Percentiles rank a stretch among this genome's conserved stretches.
Evolutionary conservation across 2,797 vertebrate species (phyloP).

Genomic region (Helicolenus hilgendorfi): DNA sequence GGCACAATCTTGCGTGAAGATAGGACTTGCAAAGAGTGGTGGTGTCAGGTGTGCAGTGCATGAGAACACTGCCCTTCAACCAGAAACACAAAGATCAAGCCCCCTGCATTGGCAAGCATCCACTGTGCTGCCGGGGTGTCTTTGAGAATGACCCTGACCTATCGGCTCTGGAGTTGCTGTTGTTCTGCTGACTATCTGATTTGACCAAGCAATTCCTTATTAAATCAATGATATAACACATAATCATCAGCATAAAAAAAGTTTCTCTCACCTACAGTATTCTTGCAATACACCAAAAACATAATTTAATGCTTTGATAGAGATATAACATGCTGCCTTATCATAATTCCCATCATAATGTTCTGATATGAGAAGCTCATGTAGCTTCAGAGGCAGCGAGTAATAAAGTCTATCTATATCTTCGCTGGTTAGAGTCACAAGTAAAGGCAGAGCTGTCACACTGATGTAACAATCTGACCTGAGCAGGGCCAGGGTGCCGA

Average conservation of each 20-base stretch:
- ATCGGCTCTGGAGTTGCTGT: background rate
- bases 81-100: background rate
- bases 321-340: conserved; percentile 2
- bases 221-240: background rate
- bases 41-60: background rate
- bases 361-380: conserved; percentile 41
- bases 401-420: conserved; percentile 75
- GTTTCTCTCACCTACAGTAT: background rate
- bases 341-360: conserved; percentile 32
- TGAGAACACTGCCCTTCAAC: background rate
- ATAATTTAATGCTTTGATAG: conserved; percentile 10
- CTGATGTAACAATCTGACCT: conserved; percentile 86
- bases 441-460: conserved; percentile 78
- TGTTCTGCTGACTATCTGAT: conserved; percentile 4
- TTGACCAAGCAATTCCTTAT: background rate
- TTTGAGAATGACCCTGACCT: conserved; percentile 9
- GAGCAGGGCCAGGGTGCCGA: conserved; percentile 62
- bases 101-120: background rate
- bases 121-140: background rate
- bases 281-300: conserved; percentile 7
- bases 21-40: background rate
- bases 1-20: background rate
- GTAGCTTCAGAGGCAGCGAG: conserved; percentile 35
- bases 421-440: conserved; percentile 36
- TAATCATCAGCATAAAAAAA: conserved; percentile 8